These are phyloP conservation scores for Plecotus auritus DNA, from an alignment of 2,113 vertebrate species.

Conservation along the genomic window DNA sequence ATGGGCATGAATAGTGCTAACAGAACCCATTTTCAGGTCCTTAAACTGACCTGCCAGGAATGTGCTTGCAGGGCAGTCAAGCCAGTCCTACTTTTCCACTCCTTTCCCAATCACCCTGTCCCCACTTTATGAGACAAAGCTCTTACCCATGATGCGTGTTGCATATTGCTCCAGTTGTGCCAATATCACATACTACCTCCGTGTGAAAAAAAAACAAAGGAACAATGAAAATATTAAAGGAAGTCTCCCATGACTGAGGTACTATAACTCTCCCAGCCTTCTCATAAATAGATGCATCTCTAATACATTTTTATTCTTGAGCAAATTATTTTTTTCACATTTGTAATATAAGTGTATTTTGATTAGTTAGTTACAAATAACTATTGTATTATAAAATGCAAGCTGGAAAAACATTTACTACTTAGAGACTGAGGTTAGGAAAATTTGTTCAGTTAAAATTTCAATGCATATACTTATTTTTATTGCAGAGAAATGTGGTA, in stretches of 20 bases:
- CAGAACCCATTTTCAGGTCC: neutral
- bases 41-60: neutral
- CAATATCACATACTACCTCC: neutral
- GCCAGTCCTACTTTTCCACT: neutral
- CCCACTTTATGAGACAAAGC: neutral
- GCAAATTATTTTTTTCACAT: neutral
- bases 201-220: neutral
- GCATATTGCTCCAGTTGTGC: neutral
- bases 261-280: neutral
- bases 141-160: neutral
- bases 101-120: neutral
- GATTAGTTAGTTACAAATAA: neutral
- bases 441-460: conserved; percentile 34
- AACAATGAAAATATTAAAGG: neutral
- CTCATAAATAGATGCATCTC: neutral
- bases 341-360: neutral
- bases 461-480: neutral
- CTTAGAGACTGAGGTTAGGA: neutral
- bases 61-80: neutral
- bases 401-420: conserved; percentile 1
- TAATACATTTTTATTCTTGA: conserved; percentile 3
- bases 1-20: neutral
- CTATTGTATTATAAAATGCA: neutral
- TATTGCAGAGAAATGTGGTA: neutral
- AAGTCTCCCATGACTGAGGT: neutral